Evolutionary conservation across 2,888 invertebrate genomes (phyloP), one percentile per base, ranked within the genome.

Genomic region (Philereme transversata): DNA sequence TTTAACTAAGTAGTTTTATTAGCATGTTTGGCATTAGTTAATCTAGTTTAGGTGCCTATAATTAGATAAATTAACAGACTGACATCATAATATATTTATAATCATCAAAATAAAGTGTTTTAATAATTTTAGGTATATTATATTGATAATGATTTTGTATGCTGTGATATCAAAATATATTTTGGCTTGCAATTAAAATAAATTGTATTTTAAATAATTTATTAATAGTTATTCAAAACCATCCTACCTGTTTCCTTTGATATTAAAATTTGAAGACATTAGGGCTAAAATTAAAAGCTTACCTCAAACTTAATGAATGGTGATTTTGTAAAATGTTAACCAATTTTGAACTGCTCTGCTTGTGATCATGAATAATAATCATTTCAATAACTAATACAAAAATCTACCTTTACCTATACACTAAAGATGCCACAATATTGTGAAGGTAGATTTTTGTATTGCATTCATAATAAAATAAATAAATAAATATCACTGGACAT

Each of bases 101-200:
- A 64, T 68, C 63, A 68, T 68, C 62, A 60, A 60, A 61, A 55
- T 51, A 41, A 47, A 40, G 38, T 59, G 33, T 59, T 46, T 41
- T 54, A 43, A 54, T 58, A 38, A 11, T 11, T 35, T 9, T 7
- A 34, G 34, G 7, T 34, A 34, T 34, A 48, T 48, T 48, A 50
- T 56, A 53, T 53, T 52, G 35, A 59, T 60, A 52, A 64, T 51
- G 45, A 51, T 55, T 68, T 74, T 71, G 68, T 77, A 74, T 71
- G 68, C 81, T 81, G 81, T 81, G 81, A 81, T 81, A 81, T 80
- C 79, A 80, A 72, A 71, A 71, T 75, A 77, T 64, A 58, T 60
- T 50, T 62, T 65, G 59, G 59, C 62, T 64, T 63, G 58, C 56
- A 52, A 49, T 51, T 41, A 43, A 61, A 65, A 49, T 22, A 11